A percentile compares a stretch with the other conserved stretches of the same genome.
phyloP scores from a whole-genome alignment of 2,113 vertebrate genomes.

The Cepphus grylle region DNA sequence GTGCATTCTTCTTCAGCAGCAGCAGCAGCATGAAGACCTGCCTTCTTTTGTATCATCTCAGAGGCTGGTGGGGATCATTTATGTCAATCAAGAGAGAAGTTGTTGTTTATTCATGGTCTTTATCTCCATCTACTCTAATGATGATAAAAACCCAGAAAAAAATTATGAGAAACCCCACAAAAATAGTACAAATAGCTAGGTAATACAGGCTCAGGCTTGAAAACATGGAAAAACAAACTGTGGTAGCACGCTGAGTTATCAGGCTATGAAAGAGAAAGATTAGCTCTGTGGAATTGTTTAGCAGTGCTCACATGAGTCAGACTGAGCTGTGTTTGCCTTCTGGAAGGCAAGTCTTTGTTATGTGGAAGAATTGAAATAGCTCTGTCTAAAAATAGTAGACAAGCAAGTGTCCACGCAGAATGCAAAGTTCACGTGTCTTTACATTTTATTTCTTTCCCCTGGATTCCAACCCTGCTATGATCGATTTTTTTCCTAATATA shows the following conservation, averaged over 20 bases:
- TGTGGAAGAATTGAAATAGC: conserved; percentile 4
- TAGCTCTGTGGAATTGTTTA: conserved; percentile 10
- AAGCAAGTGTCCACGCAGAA: conserved; percentile 26
- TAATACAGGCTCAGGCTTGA: background rate
- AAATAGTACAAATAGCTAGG: background rate
- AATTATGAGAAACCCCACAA: background rate
- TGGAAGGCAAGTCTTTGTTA: conserved; percentile 33
- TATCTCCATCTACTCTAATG: background rate
- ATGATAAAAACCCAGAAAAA: background rate
- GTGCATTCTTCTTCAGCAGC: background rate
- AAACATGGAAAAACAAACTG: background rate
- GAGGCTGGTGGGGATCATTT: background rate
- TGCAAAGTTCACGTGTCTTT: conserved; percentile 39
- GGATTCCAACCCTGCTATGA: background rate
- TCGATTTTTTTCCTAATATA: background rate
- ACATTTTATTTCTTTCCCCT: background rate
- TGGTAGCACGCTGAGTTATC: conserved; percentile 26
- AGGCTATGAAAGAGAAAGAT: conserved; percentile 28
- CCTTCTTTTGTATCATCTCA: background rate
- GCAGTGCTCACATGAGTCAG: conserved; percentile 20
- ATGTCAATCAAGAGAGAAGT: background rate
- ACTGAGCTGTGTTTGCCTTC: conserved; percentile 17
- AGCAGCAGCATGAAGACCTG: background rate
- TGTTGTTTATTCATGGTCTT: background rate
- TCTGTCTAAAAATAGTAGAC: conserved; percentile 50